Evolutionary conservation across 2,113 vertebrate species (phyloP).

Genomic region (Prionailurus bengalensis): DNA sequence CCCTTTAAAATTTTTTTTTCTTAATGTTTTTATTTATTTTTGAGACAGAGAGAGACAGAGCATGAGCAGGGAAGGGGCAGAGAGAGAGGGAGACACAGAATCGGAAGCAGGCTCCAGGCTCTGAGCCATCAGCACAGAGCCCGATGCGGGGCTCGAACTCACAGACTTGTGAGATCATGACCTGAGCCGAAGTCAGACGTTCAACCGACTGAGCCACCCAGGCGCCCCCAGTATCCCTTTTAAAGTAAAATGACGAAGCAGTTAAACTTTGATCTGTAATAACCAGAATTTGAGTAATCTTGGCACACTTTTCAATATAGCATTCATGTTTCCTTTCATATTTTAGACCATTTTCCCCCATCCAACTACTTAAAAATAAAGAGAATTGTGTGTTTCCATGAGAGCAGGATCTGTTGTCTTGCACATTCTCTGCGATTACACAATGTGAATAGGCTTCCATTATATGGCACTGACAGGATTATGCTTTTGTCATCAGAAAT

Average conservation of each 20-base stretch:
- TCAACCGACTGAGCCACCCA: no score
- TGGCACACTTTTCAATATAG: constrained; percentile 85
- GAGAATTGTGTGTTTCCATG: neutral
- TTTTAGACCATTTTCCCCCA: constrained; percentile 38
- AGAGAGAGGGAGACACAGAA: no score
- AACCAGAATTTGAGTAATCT: constrained; percentile 74
- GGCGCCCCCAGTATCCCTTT: constrained; percentile 59
- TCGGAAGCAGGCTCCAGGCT: no score
- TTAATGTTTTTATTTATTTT: no score
- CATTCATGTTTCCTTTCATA: constrained; percentile 36
- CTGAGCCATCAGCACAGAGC: no score
- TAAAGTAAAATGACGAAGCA: constrained; percentile 75
- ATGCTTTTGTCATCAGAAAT: constrained; percentile 52
- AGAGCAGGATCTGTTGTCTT: neutral
- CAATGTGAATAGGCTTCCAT: neutral
- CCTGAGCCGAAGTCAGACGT: no score
- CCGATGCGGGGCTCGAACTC: no score
- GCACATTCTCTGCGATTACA: neutral
- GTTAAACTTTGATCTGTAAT: constrained; percentile 75
- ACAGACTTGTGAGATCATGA: no score
- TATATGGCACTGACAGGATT: neutral
- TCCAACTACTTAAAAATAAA: neutral
- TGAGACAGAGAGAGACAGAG: no score
- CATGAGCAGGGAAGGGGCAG: no score
- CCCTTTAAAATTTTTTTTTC: neutral